phyloP scores from a whole-genome alignment of 2,797 vertebrate species.

The Acanthis flammea region DNA sequence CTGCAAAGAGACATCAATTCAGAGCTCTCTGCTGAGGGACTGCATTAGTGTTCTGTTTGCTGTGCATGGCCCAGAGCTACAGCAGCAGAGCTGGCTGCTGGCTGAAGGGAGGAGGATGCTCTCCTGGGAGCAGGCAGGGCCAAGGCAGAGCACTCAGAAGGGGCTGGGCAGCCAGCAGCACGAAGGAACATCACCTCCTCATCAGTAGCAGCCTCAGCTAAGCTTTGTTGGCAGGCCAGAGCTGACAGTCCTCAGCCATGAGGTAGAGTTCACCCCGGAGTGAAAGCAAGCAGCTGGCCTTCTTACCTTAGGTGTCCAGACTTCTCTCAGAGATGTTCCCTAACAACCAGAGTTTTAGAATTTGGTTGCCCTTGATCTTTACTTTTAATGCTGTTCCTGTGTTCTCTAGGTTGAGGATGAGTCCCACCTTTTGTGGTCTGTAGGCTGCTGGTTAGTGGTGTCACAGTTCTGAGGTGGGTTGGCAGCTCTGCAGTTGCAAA shows the following conservation, averaged over 20 bases:
- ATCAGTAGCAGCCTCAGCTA: rapidly evolving
- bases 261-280: neutral
- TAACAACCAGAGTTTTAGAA: neutral
- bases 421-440: neutral
- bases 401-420: neutral
- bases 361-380: neutral
- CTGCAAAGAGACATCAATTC: neutral
- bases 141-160: neutral
- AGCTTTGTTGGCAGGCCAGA: neutral
- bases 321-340: neutral
- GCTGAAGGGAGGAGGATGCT: neutral
- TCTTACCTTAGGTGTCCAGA: neutral
- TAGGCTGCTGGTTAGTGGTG: neutral
- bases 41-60: neutral
- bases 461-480: neutral
- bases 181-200: neutral
- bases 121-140: neutral
- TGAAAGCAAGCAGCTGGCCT: neutral
- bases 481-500: neutral
- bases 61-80: neutral
- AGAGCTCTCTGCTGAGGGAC: neutral
- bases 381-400: neutral
- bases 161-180: neutral
- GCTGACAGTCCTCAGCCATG: neutral
- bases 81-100: neutral